phyloP scores from a whole-genome alignment of 2,888 invertebrate species.

The Drosophila atripex region DNA sequence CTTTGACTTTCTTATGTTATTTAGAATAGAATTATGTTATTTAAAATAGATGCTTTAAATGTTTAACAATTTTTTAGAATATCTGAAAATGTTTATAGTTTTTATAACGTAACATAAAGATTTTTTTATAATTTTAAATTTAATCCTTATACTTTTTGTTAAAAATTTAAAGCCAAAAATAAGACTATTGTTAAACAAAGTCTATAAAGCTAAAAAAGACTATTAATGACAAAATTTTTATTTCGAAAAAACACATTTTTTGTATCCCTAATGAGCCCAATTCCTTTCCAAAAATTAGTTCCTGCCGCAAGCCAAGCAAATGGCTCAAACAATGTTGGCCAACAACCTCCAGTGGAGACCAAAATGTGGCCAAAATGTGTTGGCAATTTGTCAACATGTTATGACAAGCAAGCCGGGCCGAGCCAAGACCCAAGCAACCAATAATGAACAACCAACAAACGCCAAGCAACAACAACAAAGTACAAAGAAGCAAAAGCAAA shows the following conservation, averaged over 20 bases:
- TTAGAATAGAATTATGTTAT: too few relatives aligned
- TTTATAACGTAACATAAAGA: too few relatives aligned
- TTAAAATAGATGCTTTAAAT: too few relatives aligned
- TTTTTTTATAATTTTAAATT: too few relatives aligned
- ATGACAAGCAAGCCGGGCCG: slow-evolving; percentile 56
- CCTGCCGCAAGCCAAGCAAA: slow-evolving; percentile 65
- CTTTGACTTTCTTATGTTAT: too few relatives aligned
- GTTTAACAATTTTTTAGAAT: too few relatives aligned
- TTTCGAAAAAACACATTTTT: not conserved
- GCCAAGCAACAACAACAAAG: slow-evolving; percentile 16
- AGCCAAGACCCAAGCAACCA: slow-evolving; percentile 26
- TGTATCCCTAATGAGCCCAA: not conserved
- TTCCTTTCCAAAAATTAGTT: slow-evolving; percentile 59
- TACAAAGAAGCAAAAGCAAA: slow-evolving; percentile 22
- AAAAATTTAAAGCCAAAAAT: too few relatives aligned
- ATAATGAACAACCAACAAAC: slow-evolving; percentile 10
- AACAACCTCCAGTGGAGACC: slow-evolving; percentile 26
- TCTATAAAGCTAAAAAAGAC: not conserved
- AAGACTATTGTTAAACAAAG: too few relatives aligned
- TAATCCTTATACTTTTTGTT: too few relatives aligned
- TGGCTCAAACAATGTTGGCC: slow-evolving; percentile 4
- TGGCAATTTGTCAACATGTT: slow-evolving; percentile 75
- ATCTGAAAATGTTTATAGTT: too few relatives aligned
- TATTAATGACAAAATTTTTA: too few relatives aligned
- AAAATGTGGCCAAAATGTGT: slow-evolving; percentile 73